Evolutionary conservation across 1,140 invertebrate genomes (phyloP), one percentile per base, ranked within the genome.

Genomic region (Eciton burchellii): DNA sequence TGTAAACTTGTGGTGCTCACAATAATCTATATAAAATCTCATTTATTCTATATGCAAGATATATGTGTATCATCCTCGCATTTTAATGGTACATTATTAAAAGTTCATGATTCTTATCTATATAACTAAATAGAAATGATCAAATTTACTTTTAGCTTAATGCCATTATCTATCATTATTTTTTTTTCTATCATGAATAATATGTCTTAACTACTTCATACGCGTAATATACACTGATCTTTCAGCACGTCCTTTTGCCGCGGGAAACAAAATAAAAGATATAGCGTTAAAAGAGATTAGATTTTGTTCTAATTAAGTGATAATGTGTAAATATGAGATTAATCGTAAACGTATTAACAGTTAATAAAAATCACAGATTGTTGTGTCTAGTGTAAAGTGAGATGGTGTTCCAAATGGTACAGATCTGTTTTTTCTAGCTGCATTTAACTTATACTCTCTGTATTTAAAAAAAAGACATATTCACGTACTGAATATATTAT

Each of bases 321-420:
- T 65, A 47, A 68, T 11, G 12, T 79, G 74, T 79, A 79, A 79
- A 79, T 79, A 74, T 29, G 63, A 70, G 63, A 79, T 68, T 79
- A 70, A 70, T 70, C n/a, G 21, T 56, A 68, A 77, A 57, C 14
- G 21, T 77, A 68, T 70, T 68, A 57, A 56, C 35, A 5, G 49
- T 68, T 79, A 24, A 52, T 66, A 70, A 79, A 68, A 79, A 54
- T 79, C n/a, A 49, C 16, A 21, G 49, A 14, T 79, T 26, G 24
- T 57, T 79, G 65, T 16, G 24, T 79, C 24, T 70, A 45, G 26
- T 56, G 35, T 45, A 12, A 35, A 72, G 16, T 60, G 14, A 72
- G 59, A 3, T 47, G 16, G 3, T 70, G 41, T 79, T 70, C 26
- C 24, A 56, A 16, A 41, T 16, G 29, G 11, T 66, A 1, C 24